Evolutionary conservation across 2,113 vertebrate genomes (phyloP).

Genomic region (Macquaria ambigua): DNA sequence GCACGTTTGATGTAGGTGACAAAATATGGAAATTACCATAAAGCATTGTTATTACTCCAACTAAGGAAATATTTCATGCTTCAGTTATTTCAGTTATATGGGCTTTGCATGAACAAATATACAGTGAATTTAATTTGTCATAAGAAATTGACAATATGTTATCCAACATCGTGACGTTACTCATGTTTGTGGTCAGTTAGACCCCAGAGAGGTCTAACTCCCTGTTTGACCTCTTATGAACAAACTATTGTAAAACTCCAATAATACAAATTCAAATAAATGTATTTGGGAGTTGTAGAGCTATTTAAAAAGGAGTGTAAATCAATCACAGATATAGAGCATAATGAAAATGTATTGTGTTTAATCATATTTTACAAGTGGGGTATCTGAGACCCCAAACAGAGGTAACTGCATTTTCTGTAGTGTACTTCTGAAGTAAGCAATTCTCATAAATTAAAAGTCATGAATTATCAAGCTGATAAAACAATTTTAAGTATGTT

Average conservation of each 20-base stretch:
- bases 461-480: background rate
- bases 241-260: background rate
- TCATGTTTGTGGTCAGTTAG: background rate
- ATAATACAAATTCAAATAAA: background rate
- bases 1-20: background rate
- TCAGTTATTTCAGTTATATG: no score
- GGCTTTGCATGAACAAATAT: background rate
- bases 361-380: no score
- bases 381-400: background rate
- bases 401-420: background rate
- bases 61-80: no score
- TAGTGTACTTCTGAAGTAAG: background rate
- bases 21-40: background rate
- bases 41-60: no score
- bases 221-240: no score
- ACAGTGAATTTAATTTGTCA: background rate
- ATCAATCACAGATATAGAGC: background rate
- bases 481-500: background rate
- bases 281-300: background rate
- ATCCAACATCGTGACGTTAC: background rate
- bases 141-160: background rate
- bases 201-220: no score
- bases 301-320: background rate
- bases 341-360: background rate
- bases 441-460: background rate